Percentiles rank a stretch among this genome's conserved stretches.
Evolutionary conservation across 2,888 invertebrate species (phyloP).

Genomic region (Yponomeuta evonymella): DNA sequence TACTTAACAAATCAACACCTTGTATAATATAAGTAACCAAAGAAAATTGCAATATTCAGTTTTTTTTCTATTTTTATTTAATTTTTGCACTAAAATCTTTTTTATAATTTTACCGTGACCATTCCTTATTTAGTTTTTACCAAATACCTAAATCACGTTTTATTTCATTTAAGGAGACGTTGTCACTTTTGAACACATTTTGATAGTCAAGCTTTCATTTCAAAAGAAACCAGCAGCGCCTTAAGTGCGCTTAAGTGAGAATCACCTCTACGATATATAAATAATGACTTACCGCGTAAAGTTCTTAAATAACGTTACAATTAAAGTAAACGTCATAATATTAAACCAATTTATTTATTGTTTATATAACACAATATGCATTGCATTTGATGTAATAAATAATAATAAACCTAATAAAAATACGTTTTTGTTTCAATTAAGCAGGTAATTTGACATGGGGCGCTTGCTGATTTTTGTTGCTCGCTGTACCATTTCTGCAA

Average conservation of each 20-base stretch:
- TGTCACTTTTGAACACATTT: neutral
- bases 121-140: constrained; percentile 3
- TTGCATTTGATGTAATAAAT: constrained; percentile 74
- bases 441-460: no score
- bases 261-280: neutral
- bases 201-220: neutral
- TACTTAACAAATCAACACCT: no score
- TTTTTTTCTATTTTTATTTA: constrained; percentile 43
- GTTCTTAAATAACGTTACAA: neutral
- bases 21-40: constrained; percentile 13
- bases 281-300: neutral
- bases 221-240: neutral
- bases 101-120: constrained; percentile 23
- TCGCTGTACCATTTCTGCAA: no score
- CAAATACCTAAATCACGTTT: neutral
- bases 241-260: neutral
- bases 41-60: constrained; percentile 6
- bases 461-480: no score
- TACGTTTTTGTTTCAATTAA: neutral
- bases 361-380: constrained; percentile 59
- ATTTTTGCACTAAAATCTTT: constrained; percentile 31
- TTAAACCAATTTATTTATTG: constrained; percentile 59
- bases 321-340: constrained; percentile 12
- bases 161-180: neutral
- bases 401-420: constrained; percentile 32